phyloP scores from a whole-genome alignment of 2,113 vertebrate genomes.

The Dromiciops gliroides region DNA sequence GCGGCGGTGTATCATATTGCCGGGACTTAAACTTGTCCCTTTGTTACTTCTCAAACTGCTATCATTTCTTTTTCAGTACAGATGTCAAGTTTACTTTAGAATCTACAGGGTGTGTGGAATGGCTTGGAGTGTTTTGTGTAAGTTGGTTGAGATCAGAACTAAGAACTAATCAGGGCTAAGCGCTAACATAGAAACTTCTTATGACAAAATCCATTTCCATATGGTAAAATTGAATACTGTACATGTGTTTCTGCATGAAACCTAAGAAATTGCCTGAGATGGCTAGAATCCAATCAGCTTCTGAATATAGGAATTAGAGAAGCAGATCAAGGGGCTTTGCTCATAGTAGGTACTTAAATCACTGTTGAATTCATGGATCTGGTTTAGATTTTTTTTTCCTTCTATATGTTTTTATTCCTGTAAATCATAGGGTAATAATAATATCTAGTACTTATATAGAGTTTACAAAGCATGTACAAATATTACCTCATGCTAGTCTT shows the following conservation, averaged over 20 bases:
- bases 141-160: slow-evolving; percentile 74
- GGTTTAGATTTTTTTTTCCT: slow-evolving; percentile 45
- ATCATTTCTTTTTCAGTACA: slow-evolving; percentile 82
- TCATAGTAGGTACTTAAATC: slow-evolving; percentile 37
- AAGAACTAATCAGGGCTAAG: slow-evolving; percentile 51
- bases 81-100: slow-evolving; percentile 79
- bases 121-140: slow-evolving; percentile 75
- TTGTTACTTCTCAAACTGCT: slow-evolving; percentile 75
- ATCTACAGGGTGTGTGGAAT: slow-evolving; percentile 72
- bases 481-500: background rate
- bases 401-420: slow-evolving; percentile 26
- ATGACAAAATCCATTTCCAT: slow-evolving; percentile 81
- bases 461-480: background rate
- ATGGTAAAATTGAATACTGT: slow-evolving; percentile 80
- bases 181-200: slow-evolving; percentile 79
- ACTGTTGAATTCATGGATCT: slow-evolving; percentile 39
- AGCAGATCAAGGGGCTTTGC: slow-evolving; percentile 28
- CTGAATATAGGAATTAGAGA: slow-evolving; percentile 3
- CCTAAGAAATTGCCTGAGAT: slow-evolving; percentile 55
- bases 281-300: slow-evolving; percentile 43
- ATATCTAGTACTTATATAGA: background rate
- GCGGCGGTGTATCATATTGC: slow-evolving; percentile 65
- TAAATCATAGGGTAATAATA: slow-evolving; percentile 5
- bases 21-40: slow-evolving; percentile 58
- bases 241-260: slow-evolving; percentile 67